Evolutionary conservation across 2,113 vertebrate genomes (phyloP).

Genomic region (Psittacula cyanocephala): DNA sequence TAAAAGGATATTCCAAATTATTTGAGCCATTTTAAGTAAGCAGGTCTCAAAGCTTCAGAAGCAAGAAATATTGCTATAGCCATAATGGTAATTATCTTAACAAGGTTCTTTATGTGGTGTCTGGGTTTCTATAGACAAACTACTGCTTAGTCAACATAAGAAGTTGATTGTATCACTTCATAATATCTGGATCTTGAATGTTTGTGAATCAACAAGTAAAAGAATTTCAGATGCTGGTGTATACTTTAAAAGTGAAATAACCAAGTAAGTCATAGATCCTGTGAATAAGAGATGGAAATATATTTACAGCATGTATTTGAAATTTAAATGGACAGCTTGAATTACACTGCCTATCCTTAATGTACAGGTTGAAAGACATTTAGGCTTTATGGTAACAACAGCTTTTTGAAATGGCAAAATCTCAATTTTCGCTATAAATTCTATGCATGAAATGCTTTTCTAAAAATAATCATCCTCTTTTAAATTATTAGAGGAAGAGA

Average conservation of each 20-base stretch:
- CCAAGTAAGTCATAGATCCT: not conserved
- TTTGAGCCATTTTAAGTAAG: not conserved
- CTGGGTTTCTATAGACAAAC: not conserved
- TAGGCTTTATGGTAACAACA: not conserved
- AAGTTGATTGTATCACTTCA: not conserved
- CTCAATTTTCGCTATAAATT: not conserved
- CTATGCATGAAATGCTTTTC: not conserved
- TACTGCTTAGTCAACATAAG: not conserved
- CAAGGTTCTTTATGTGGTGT: not conserved
- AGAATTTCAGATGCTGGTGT: not conserved
- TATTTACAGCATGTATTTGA: not conserved
- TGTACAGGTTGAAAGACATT: not conserved
- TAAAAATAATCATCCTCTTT: not conserved
- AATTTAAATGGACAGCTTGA: not conserved
- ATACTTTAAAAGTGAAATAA: not conserved
- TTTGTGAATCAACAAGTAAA: not conserved
- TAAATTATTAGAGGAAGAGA: slow-evolving; percentile 87
- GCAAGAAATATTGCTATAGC: not conserved
- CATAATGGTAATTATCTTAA: not conserved
- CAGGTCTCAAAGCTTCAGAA: not conserved
- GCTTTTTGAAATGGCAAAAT: not conserved
- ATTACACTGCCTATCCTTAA: not conserved
- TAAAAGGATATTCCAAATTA: not conserved
- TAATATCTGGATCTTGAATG: not conserved
- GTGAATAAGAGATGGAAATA: not conserved